Conservation (phyloP, 2,888 invertebrate species). For the Drosophila stalkeri region DNA sequence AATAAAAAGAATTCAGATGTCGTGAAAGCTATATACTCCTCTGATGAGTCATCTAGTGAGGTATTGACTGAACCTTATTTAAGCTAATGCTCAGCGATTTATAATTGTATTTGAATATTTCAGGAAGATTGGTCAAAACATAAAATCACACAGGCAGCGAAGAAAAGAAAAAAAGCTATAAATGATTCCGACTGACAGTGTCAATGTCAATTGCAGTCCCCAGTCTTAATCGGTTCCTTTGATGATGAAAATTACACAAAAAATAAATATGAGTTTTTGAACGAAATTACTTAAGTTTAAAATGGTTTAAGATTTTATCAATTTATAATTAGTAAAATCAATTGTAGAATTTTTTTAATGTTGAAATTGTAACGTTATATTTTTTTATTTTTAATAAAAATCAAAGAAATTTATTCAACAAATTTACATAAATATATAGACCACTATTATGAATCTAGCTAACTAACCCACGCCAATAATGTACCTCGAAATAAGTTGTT, state of each 20-base stretch:
- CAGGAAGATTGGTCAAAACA: slow-evolving; percentile 96
- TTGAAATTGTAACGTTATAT: slow-evolving; percentile 83
- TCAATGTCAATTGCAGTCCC: slow-evolving; percentile 56
- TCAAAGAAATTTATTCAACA: slow-evolving; percentile 69
- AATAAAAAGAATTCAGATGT: slow-evolving; percentile 85
- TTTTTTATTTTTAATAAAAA: slow-evolving; percentile 83
- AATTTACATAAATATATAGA: slow-evolving; percentile 22
- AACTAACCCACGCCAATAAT: background rate
- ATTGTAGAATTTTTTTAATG: slow-evolving; percentile 81
- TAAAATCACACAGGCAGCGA: slow-evolving; percentile 91
- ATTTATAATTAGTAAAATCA: slow-evolving; percentile 74
- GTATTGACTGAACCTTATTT: slow-evolving; percentile 83
- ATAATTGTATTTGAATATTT: slow-evolving; percentile 67
- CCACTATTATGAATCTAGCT: background rate
- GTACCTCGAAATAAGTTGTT: background rate
- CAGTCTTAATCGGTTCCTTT: slow-evolving; percentile 55
- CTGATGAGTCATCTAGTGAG: slow-evolving; percentile 94
- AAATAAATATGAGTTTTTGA: slow-evolving; percentile 74
- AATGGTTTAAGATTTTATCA: slow-evolving; percentile 54
- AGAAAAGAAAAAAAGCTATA: slow-evolving; percentile 95
- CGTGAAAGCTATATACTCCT: slow-evolving; percentile 88
- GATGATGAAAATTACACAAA: slow-evolving; percentile 64
- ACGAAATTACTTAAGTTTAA: slow-evolving; percentile 74
- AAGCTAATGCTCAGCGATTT: background rate
- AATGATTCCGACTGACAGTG: slow-evolving; percentile 95